phyloP scores from a whole-genome alignment of 2,113 vertebrate species.

The Hippocampus abdominalis region DNA sequence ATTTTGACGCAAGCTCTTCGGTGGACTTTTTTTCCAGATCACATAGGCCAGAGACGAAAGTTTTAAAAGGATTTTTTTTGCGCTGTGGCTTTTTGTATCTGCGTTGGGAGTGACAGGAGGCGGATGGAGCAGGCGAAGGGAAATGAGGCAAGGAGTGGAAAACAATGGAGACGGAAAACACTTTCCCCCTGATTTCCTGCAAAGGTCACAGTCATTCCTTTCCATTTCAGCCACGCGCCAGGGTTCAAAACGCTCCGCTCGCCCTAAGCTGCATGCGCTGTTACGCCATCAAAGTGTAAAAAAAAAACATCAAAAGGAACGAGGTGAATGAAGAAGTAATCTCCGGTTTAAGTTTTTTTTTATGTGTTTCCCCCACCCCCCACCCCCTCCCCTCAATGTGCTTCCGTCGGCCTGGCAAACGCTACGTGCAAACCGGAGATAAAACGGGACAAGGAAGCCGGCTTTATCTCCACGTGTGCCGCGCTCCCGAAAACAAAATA shows the following conservation, averaged over 20 bases:
- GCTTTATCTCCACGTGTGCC: not conserved
- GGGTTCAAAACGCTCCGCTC: slow-evolving; percentile 12
- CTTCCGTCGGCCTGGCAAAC: slow-evolving; percentile 23
- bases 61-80: slow-evolving; percentile 4
- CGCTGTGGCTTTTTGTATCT: not conserved
- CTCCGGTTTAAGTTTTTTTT: slow-evolving; percentile 12
- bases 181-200: slow-evolving; percentile 52
- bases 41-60: not conserved
- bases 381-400: not conserved
- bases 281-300: slow-evolving; percentile 24
- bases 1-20: slow-evolving; percentile 1
- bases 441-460: slow-evolving; percentile 20
- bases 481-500: not conserved
- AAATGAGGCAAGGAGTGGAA: slow-evolving; percentile 13
- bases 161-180: slow-evolving; percentile 44
- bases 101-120: slow-evolving; percentile 3
- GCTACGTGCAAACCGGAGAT: slow-evolving; percentile 20
- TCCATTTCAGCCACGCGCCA: slow-evolving; percentile 47
- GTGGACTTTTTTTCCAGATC: slow-evolving; percentile 14
- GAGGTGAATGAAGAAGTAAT: slow-evolving; percentile 18
- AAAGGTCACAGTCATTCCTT: slow-evolving; percentile 61
- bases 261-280: slow-evolving; percentile 14
- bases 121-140: slow-evolving; percentile 8
- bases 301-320: slow-evolving; percentile 22
- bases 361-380: no score